Evolutionary conservation across 2,797 vertebrate genomes (phyloP), one percentile per base, ranked within the genome.

Genomic region (Hoplostethus mediterraneus): DNA sequence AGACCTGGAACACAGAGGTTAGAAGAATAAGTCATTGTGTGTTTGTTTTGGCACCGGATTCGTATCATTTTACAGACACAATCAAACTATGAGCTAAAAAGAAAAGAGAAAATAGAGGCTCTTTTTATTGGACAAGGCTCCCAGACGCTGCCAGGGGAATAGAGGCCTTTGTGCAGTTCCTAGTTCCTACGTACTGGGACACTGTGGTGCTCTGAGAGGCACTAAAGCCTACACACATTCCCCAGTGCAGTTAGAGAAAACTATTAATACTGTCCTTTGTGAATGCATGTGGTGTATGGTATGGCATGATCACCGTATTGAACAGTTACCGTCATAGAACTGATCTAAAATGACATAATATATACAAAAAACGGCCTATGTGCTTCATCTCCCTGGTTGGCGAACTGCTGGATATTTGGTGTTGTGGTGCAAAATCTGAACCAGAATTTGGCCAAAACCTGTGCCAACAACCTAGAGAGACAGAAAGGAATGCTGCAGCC

Each of bases 1-100:
- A n/a, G 85, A 89, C 85, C 87, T 86, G 84, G 82, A 89, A 83
- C 89, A 91, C 45, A 1, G 56, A 84, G 79, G 83, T 85, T 92
- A 64, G 36, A 84, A 84, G 60, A 89, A 82, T 80, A 88, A 85
- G 65, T 84, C 56, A 42, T n/a, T 74, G 30, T 64, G 60, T 85
- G 84, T 90, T 93, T 93, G 67, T 78, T 79, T 92, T 93, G 93
- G 90, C 87, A 28, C 8, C 13, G 57, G 25, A 44, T 53, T 84
- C 51, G 30, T 77, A 87, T 90, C 76, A 79, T 82, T 90, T 90
- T 82, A 86, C 81, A 87, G 77, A 89, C 72, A 83, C 58, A 80
- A 89, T 75, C 87, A 80, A 90, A 91, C 77, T 65, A 82, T 77
- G 71, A 82, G 54, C 72, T 80, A 63, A 73, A 85, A 85, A 75